Evolutionary conservation across 2,797 vertebrate species (phyloP), one percentile per base, ranked within the genome.

Genomic region (Sandelia bainsii): DNA sequence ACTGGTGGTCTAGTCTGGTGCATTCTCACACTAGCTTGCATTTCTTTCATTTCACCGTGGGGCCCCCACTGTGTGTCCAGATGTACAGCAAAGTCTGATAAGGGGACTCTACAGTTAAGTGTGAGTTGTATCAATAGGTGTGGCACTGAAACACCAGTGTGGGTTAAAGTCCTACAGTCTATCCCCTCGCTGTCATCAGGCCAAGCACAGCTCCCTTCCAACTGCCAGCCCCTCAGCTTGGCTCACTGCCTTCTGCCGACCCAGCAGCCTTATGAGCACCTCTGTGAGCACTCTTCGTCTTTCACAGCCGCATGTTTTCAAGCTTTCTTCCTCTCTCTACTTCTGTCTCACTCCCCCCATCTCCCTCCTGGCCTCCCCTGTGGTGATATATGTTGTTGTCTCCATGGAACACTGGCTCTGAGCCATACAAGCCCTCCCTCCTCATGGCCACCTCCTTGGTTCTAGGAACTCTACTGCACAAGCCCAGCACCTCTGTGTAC

Each of bases 321-420:
- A 81, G 84, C 85, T 70, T 61, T 67, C 66, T 70, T 68, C 46
- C 75, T 75, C 70, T 69, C 72, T 87, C 76, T 85, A 72, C 75
- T 88, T 82, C 83, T 81, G 81, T 85, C 85, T 85, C 81, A 72
- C 64, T 20, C 82, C 66, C 60, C 60, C 85, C 79, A 89, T 91
- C 89, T 87, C 69, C 68, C 83, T 90, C 80, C 85, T 82, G 72
- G 82, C 80, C 82, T 86, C 81, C 83, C 86, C 89, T 80, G 89
- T 79, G 82, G 93, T 93, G 92, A 93, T 93, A 93, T 94, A 94
- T 90, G 92, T 93, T 93, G 93, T 93, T 92, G 91, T 94, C 91
- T 94, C 93, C 88, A 87, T 88, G 93, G 91, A 94, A 91, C 87
- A 69, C 89, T 89, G 90, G 89, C 88, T 81, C 65, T 1, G 65